Evolutionary conservation across 2,888 invertebrate species (phyloP).

Genomic region (Amiota communis): DNA sequence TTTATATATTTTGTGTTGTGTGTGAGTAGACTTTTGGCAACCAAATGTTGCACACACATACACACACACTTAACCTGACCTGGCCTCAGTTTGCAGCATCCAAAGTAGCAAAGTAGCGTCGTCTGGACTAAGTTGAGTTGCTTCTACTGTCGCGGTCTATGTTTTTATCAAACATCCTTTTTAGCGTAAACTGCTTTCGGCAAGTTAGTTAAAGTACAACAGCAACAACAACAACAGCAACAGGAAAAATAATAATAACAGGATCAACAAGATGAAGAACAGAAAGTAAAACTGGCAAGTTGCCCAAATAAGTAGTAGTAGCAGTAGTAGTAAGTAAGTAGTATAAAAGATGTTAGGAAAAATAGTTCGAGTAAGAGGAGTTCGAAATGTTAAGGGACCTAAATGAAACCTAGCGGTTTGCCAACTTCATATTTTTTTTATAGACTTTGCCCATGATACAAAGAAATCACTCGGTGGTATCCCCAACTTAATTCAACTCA

Average conservation of each 20-base stretch:
- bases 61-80: too few species aligned
- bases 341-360: not conserved
- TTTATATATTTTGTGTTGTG: not conserved
- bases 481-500: too few species aligned
- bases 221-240: conserved; percentile 3
- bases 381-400: too few species aligned
- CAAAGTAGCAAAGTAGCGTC: too few species aligned
- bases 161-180: too few species aligned
- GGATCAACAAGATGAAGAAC: not conserved
- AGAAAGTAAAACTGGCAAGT: not conserved
- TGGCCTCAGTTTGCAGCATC: too few species aligned
- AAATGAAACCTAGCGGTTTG: not conserved
- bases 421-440: conserved; percentile 18
- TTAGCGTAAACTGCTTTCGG: conserved; percentile 9
- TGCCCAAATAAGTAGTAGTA: not conserved
- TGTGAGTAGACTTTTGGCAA: not conserved
- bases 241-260: not conserved
- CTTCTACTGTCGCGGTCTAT: too few species aligned
- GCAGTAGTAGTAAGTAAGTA: too few species aligned
- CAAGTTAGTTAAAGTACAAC: not conserved
- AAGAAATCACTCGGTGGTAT: too few species aligned
- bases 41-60: too few species aligned
- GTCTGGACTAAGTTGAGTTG: too few species aligned
- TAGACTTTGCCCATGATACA: not conserved
- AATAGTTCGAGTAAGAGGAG: not conserved